A percentile compares a stretch with the other conserved stretches of the same genome.
Conservation (phyloP, 2,113 vertebrate species). For the Aegotheles bennettii region DNA sequence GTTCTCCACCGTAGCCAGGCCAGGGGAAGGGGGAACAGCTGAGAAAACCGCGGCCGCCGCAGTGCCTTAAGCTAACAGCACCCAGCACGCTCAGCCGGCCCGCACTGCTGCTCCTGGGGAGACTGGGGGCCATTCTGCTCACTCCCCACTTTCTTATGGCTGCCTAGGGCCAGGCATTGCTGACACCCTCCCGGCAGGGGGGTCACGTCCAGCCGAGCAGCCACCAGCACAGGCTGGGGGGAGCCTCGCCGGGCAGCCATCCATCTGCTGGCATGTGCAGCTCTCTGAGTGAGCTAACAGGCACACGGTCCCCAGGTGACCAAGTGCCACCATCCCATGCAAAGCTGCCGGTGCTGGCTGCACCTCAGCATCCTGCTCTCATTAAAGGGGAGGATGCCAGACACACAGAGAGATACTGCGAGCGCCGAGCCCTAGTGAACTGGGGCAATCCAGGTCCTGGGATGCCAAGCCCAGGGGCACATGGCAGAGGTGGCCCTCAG, state of each 20-base stretch:
- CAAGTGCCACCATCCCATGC: background rate
- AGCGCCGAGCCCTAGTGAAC: background rate
- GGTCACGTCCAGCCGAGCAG: background rate
- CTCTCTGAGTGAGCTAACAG: accelerated
- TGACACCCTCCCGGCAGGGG: background rate
- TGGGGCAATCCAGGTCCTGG: background rate
- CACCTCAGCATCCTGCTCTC: background rate
- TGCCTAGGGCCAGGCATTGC: background rate
- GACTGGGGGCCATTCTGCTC: background rate
- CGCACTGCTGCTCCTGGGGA: background rate
- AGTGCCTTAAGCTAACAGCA: background rate
- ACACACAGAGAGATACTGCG: background rate
- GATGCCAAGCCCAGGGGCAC: too few relatives aligned
- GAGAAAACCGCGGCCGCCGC: conserved; percentile 22
- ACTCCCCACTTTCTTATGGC: background rate
- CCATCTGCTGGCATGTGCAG: accelerated
- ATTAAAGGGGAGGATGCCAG: accelerated
- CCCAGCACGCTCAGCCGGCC: background rate
- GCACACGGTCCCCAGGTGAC: background rate
- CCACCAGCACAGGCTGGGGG: background rate
- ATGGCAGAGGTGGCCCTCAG: background rate
- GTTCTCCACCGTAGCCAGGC: conserved; percentile 29
- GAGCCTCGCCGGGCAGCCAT: background rate
- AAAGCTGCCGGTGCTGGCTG: background rate
- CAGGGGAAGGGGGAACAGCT: conserved; percentile 32